Base-by-base conservation (phyloP, 2,888 invertebrate genomes). In the Cheilosia pagana region DNA sequence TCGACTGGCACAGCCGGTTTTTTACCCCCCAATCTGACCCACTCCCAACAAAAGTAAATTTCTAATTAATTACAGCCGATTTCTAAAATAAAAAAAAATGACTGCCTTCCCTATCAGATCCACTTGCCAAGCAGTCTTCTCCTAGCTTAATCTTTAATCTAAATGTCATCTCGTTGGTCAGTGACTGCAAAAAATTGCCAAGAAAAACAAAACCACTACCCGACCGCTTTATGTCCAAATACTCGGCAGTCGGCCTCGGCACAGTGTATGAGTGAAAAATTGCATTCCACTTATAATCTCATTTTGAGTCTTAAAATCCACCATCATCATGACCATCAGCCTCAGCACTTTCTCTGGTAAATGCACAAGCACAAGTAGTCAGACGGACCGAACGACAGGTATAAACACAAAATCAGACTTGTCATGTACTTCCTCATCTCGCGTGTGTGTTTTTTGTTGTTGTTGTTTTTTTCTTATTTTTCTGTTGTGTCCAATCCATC, bases 341-440 rank as follows among this genome's bases (percentile, higher is more conserved):
- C 71, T 71, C 71, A 85, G 71, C 76, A 85, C 85, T 85, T 85
- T 85, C 85, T 85, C 85, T 60, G n/a, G n/a, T n/a, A n/a, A n/a
- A n/a, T n/a, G 50, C 28, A 60, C 50, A 50, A 14, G 39, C 55
- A 35, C 31, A 28, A 12, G 45, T 23, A 50, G 23, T 50, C 35
- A 19, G n/a, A 28, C 16, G 23, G 41, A 16, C 14, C 35, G 41
- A 67, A 41, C 70, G 45, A 48, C 59, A 45, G 16, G 41, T 25
- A 21, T 12, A 28, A 23, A 55, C 14, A 63, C 62, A 19, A 41
- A 55, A 28, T 59, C 65, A 48, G 28, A 41, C 31, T 59, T 67
- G 59, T 57, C 65, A 50, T 57, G 28, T 45, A 52, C 41, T 75
- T 75, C 70, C 43, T 81, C 72, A 52, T 68, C 43, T 28, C 10